phyloP scores from a whole-genome alignment of 2,797 vertebrate species.

The Malurus splendens region DNA sequence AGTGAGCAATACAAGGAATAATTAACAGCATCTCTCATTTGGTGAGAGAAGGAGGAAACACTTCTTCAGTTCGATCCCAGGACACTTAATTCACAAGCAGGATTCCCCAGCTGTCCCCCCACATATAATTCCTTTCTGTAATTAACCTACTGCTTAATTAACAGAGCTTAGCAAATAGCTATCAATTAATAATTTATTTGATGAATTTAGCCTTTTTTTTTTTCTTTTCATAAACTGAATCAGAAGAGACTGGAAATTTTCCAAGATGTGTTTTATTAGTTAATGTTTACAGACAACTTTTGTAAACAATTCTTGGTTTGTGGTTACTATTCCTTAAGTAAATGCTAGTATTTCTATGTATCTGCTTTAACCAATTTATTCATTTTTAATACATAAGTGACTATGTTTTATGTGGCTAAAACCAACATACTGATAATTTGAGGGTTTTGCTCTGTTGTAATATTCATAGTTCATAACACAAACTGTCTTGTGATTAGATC shows the following conservation, averaged over 20 bases:
- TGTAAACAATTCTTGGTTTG: background rate
- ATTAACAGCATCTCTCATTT: background rate
- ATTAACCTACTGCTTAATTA: constrained; percentile 27
- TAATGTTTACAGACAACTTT: background rate
- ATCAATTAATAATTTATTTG: background rate
- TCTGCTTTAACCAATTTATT: background rate
- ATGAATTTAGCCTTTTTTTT: background rate
- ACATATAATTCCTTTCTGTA: background rate
- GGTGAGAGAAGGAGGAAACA: background rate
- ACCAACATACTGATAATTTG: background rate
- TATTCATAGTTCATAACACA: background rate
- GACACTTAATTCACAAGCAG: background rate
- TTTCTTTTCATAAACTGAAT: background rate
- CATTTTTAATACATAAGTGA: background rate
- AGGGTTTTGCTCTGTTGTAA: background rate
- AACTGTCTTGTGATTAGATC: background rate
- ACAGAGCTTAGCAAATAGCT: background rate
- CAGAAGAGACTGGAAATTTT: background rate
- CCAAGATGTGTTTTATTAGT: background rate
- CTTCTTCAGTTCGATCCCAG: background rate
- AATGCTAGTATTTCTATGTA: background rate
- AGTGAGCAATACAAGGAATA: background rate
- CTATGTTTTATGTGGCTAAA: background rate
- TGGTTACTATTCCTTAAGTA: background rate
- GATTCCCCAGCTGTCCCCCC: background rate